Base-by-base conservation (phyloP, 2,888 invertebrate genomes). In the Epinotia nisella region DNA sequence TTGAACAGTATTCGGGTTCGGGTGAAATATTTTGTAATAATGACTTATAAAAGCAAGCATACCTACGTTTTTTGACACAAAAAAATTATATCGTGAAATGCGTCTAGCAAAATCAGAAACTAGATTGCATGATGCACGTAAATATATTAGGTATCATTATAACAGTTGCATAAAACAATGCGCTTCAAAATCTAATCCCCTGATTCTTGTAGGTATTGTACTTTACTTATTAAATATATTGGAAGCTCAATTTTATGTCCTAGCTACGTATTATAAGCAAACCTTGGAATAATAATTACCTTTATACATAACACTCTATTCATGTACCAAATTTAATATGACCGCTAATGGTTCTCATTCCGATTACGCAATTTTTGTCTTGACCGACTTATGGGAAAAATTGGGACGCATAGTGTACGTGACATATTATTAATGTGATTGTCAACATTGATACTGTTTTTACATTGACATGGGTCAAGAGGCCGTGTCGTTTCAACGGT, bases 361-460 rank as follows among this genome's bases (percentile, higher is more conserved):
- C 78, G 71, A 79, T 89, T 88, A 80, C 85, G 83, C 82, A 88
- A 88, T 81, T 79, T 81, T 81, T 78, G 80, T 85, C 86, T 85
- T 88, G 88, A 88, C 87, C 88, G 85, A 87, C 81, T 83, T 81
- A 81, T 78, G 79, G 77, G 72, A 77, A 85, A 85, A 87, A 83
- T 81, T 86, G 80, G 87, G 80, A 79, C 85, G 81, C 78, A 75
- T 76, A 78, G 78, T 76, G 71, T 75, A 80, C 83, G 82, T 80
- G 77, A 78, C 78, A 78, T 75, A 75, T 73, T 73, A 69, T 69
- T 39, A 69, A 49, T 64, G 56, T 69, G 69, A 73, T 73, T 73
- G 73, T 69, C 73, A 69, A 69, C 49, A 64, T 59, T 64, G 58
- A 73, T 69, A 58, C 64, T 41, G 68, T 53, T 49, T 56, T 72